Evolutionary conservation across 2,797 vertebrate species (phyloP).

Genomic region (Rallus crepitans): DNA sequence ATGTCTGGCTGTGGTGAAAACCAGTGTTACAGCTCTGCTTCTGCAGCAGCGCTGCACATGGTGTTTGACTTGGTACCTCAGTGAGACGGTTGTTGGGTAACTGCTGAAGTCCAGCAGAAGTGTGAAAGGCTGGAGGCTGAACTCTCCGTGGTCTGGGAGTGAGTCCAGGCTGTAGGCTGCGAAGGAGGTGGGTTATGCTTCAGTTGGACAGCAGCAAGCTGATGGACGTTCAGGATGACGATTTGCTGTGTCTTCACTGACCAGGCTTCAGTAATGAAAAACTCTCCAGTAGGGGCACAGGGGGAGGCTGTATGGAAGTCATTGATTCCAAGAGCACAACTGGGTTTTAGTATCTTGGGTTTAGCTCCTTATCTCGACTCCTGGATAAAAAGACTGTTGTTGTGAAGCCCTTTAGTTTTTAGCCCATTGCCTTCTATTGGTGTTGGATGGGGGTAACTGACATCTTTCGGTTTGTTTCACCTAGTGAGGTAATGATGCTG

Average conservation of each 20-base stretch:
- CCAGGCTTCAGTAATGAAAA: not conserved
- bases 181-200: not conserved
- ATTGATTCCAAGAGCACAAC: rapidly evolving
- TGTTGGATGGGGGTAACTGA: not conserved
- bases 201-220: not conserved
- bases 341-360: not conserved
- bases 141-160: rapidly evolving
- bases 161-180: not conserved
- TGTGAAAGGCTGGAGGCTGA: not conserved
- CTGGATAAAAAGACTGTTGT: not conserved
- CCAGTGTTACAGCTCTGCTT: not conserved
- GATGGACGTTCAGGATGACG: not conserved
- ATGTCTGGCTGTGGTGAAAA: not conserved
- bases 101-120: not conserved
- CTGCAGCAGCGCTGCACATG: not conserved
- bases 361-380: not conserved
- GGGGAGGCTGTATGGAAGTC: not conserved
- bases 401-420: not conserved
- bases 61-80: not conserved
- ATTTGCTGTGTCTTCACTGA: not conserved
- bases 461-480: not conserved
- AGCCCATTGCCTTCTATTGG: not conserved
- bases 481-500: not conserved
- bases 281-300: not conserved
- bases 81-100: not conserved